Percentiles rank a stretch among this genome's conserved stretches.
These are phyloP conservation scores for Polydrusus cervinus DNA, from an alignment of 2,888 invertebrate species.

Conservation along the genomic window DNA sequence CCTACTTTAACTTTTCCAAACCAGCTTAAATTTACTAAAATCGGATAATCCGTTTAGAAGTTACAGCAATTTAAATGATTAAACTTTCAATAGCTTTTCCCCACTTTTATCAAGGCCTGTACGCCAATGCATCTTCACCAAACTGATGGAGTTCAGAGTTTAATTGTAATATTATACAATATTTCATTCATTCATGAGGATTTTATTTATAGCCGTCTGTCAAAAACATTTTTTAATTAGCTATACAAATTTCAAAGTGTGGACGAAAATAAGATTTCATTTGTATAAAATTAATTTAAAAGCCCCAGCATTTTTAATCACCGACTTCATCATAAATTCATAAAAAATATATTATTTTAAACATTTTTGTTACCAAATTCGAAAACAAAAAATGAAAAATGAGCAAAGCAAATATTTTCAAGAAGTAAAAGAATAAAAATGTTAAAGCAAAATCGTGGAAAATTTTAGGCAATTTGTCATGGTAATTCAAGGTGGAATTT, in stretches of 20 bases:
- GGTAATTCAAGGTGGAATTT: constrained; percentile 18
- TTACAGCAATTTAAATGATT: too few species aligned
- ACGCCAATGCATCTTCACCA: too few species aligned
- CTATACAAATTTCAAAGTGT: neutral
- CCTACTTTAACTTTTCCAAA: too few species aligned
- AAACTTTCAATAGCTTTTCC: too few species aligned
- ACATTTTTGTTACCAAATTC: neutral
- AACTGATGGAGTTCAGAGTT: too few species aligned
- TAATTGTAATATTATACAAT: too few species aligned
- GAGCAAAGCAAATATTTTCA: constrained; percentile 73
- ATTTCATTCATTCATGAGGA: too few species aligned
- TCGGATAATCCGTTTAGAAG: too few species aligned
- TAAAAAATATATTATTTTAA: neutral
- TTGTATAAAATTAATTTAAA: neutral
- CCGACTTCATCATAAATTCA: neutral
- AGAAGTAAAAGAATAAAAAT: constrained; percentile 22
- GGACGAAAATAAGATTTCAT: neutral
- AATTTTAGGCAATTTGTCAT: constrained; percentile 29
- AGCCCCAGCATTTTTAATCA: neutral
- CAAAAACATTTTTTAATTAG: too few species aligned
- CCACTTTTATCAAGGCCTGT: too few species aligned
- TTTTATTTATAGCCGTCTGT: too few species aligned
- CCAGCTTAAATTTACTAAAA: too few species aligned
- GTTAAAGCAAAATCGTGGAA: constrained; percentile 15
- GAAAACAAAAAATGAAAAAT: neutral